Conservation (phyloP, 2,888 invertebrate genomes). For the Ochropacha duplaris region DNA sequence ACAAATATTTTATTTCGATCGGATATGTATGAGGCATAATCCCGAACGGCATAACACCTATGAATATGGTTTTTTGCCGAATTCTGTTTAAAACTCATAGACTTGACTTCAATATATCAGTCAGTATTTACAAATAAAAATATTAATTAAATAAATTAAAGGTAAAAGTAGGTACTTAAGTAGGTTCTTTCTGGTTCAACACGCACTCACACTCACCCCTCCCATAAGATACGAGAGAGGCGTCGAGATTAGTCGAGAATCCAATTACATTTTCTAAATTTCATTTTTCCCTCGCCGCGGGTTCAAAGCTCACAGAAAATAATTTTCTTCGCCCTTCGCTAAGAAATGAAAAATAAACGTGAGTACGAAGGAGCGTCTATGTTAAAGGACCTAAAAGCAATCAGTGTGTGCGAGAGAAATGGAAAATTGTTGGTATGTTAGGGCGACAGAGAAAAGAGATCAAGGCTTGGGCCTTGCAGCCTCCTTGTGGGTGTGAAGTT, state of each 20-base stretch:
- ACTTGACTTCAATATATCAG: constrained; percentile 1
- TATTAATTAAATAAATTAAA: neutral
- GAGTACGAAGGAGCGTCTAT: constrained; percentile 49
- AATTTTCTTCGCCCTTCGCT: constrained; percentile 71
- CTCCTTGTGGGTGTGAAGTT: constrained; percentile 52
- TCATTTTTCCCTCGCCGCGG: constrained; percentile 74
- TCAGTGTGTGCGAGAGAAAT: constrained; percentile 42
- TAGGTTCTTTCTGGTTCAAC: constrained; percentile 51
- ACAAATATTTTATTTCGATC: no score
- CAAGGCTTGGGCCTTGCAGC: constrained; percentile 30
- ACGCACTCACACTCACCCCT: constrained; percentile 58
- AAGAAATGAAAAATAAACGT: constrained; percentile 81
- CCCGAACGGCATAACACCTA: no score
- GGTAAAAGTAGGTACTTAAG: constrained; percentile 16
- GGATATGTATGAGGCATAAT: no score
- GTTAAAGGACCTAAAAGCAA: constrained; percentile 38
- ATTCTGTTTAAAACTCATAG: no score
- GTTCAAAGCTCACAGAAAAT: constrained; percentile 81
- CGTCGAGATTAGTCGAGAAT: constrained; percentile 77
- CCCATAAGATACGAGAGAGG: constrained; percentile 58
- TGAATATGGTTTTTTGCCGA: no score
- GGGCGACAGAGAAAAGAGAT: constrained; percentile 37
- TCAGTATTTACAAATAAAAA: constrained; percentile 25
- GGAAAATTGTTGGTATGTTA: constrained; percentile 16
- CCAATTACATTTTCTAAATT: constrained; percentile 81